These are phyloP conservation scores for Hydraecia micacea DNA, from an alignment of 2,888 invertebrate genomes.

Conservation along the genomic window DNA sequence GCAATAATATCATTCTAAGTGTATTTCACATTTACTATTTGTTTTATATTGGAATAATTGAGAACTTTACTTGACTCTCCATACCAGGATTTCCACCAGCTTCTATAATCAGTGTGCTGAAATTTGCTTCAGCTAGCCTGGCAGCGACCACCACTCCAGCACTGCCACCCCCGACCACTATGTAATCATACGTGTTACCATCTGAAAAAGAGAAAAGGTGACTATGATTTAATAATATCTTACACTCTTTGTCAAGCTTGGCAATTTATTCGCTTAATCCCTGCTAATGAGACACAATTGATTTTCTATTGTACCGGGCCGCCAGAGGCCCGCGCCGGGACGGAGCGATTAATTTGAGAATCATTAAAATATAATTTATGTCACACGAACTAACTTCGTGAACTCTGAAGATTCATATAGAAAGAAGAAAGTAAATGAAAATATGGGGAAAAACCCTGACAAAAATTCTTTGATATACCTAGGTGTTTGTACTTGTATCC, in stretches of 20 bases:
- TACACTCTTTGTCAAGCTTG: background rate
- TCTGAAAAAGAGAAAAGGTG: background rate
- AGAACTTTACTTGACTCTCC: constrained; percentile 56
- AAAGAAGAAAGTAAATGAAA: no score
- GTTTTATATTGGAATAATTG: background rate
- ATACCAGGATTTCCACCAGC: constrained; percentile 64
- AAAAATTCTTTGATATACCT: no score
- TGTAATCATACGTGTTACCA: constrained; percentile 60
- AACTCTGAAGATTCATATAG: background rate
- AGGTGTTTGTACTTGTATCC: no score
- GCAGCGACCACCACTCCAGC: constrained; percentile 69
- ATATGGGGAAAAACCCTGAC: no score
- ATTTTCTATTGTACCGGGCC: no score
- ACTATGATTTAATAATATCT: background rate
- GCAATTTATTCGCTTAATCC: no score
- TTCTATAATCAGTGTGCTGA: constrained; percentile 63
- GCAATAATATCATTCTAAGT: background rate
- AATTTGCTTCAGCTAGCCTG: constrained; percentile 55
- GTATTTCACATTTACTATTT: background rate
- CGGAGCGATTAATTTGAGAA: background rate
- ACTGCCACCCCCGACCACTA: constrained; percentile 73
- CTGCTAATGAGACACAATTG: no score
- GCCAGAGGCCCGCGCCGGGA: no score
- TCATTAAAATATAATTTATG: background rate
- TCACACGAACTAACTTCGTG: background rate